phyloP scores from a whole-genome alignment of 2,888 invertebrate species.

The Cecidostiba fungosa region DNA sequence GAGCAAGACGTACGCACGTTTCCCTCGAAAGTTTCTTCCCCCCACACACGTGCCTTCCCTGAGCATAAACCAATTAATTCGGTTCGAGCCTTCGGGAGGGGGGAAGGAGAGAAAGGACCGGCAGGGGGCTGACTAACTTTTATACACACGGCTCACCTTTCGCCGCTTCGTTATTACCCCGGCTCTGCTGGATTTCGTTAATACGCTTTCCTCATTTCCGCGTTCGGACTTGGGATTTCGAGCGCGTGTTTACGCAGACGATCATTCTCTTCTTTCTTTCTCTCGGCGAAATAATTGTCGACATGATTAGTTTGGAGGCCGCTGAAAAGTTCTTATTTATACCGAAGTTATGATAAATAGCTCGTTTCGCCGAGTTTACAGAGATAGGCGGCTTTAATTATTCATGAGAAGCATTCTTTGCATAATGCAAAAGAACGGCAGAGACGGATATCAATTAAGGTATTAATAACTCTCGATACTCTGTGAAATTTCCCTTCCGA shows the following conservation, averaged over 20 bases:
- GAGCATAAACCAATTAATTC: slow-evolving; percentile 55
- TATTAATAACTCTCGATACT: not conserved
- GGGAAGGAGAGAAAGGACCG: not conserved
- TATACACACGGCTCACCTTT: not conserved
- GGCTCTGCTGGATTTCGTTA: slow-evolving; percentile 31
- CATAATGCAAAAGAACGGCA: not conserved
- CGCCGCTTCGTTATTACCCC: slow-evolving; percentile 18
- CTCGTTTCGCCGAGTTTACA: not conserved
- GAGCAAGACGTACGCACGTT: not conserved
- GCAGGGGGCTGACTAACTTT: slow-evolving; percentile 35
- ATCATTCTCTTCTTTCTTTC: not conserved
- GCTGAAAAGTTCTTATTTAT: not conserved
- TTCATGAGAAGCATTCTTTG: not conserved
- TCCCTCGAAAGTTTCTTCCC: slow-evolving; percentile 17
- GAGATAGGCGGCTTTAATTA: not conserved
- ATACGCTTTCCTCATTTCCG: slow-evolving; percentile 13
- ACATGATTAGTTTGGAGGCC: too few species aligned
- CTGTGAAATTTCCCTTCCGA: not conserved
- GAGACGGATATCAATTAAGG: not conserved
- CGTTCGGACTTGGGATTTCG: not conserved
- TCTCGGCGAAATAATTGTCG: not conserved
- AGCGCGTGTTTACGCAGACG: not conserved
- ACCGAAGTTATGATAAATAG: not conserved
- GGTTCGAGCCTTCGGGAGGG: not conserved
- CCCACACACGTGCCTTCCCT: slow-evolving; percentile 31